A percentile compares a stretch with the other conserved stretches of the same genome.
Conservation (phyloP, 2,888 invertebrate genomes). For the Tetragonisca angustula region DNA sequence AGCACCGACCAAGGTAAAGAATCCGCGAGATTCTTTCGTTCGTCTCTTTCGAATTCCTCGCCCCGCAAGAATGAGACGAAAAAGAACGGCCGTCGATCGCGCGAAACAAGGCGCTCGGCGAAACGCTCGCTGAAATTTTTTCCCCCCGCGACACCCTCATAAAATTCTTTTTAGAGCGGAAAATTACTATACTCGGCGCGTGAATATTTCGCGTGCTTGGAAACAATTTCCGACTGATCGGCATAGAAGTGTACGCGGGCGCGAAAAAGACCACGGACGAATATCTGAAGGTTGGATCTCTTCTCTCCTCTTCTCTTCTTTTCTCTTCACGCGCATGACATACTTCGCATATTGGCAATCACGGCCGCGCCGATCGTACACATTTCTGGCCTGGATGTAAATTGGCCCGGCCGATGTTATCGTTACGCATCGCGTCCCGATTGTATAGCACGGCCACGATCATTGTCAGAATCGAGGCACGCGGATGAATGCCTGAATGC, state of each 20-base stretch:
- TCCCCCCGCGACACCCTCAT: not conserved
- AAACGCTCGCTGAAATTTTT: not conserved
- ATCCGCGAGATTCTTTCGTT: no score
- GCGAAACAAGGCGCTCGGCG: no score
- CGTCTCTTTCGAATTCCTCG: no score
- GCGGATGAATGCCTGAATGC: slow-evolving; percentile 46
- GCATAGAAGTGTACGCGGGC: not conserved
- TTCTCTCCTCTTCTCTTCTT: no score
- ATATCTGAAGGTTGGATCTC: slow-evolving; percentile 39
- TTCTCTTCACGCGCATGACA: slow-evolving; percentile 27
- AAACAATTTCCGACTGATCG: not conserved
- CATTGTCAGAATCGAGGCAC: slow-evolving; percentile 45
- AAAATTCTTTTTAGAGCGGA: not conserved
- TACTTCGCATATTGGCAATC: slow-evolving; percentile 53
- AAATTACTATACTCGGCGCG: not conserved
- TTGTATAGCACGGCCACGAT: slow-evolving; percentile 44
- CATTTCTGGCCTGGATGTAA: slow-evolving; percentile 54
- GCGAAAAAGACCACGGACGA: slow-evolving; percentile 10
- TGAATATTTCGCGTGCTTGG: not conserved
- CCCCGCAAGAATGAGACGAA: no score
- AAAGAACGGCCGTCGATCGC: no score
- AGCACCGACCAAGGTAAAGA: no score
- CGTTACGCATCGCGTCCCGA: slow-evolving; percentile 46
- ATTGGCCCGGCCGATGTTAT: slow-evolving; percentile 47
- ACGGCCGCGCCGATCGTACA: slow-evolving; percentile 18